Percentiles rank a stretch among this genome's conserved stretches.
Evolutionary conservation across 2,888 invertebrate species (phyloP).

Genomic region (Agrotis ipsilon): DNA sequence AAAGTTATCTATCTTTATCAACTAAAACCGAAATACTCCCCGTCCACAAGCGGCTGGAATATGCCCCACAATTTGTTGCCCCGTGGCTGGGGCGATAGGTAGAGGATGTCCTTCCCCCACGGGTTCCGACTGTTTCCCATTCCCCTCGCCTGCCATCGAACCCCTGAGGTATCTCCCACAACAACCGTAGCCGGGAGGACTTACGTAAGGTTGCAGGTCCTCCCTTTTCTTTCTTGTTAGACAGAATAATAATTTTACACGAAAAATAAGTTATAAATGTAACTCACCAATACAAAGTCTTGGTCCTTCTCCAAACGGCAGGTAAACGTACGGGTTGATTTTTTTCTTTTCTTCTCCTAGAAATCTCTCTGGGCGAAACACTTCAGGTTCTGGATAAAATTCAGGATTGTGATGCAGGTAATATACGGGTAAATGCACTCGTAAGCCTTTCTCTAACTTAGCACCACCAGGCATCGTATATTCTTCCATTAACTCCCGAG

Average conservation of each 20-base stretch:
- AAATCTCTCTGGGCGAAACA: slow-evolving; percentile 73
- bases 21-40: background rate
- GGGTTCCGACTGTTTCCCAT: no score
- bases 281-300: slow-evolving; percentile 74
- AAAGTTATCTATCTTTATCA: slow-evolving; percentile 3
- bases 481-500: slow-evolving; percentile 71
- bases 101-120: no score
- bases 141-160: no score
- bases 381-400: slow-evolving; percentile 71
- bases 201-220: no score
- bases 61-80: no score
- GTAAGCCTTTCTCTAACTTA: slow-evolving; percentile 66
- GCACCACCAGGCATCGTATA: slow-evolving; percentile 72
- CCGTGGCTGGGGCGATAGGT: no score
- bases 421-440: slow-evolving; percentile 71
- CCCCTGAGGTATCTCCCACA: no score
- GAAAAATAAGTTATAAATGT: background rate
- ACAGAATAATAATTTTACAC: no score
- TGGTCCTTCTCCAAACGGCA: slow-evolving; percentile 75
- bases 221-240: no score
- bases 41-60: no score
- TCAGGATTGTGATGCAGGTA: slow-evolving; percentile 71
- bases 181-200: no score
- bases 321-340: slow-evolving; percentile 69
- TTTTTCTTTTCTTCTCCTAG: slow-evolving; percentile 66